Evolutionary conservation across 1,140 invertebrate genomes (phyloP), one percentile per base, ranked within the genome.

Genomic region (Drosophila bipectinata): DNA sequence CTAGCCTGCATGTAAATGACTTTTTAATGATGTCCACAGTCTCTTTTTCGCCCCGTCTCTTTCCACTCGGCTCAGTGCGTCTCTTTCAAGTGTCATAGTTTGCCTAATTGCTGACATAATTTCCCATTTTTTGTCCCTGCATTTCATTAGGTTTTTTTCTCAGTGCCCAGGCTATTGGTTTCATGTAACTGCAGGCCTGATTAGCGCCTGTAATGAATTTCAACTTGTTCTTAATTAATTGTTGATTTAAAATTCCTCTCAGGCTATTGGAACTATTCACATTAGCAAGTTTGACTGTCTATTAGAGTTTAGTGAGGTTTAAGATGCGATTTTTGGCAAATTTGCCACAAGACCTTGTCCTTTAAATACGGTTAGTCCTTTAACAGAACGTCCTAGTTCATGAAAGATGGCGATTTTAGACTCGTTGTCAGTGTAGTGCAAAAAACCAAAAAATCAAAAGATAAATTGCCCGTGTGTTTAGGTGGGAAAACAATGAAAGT

Each of bases 1-100:
- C 66, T 57, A 68, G 79, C 61, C 75, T 88, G 83, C 83, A 88
- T 88, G 83, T 88, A 88, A 88, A 88, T 88, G 84, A 84, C 76
- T 88, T 88, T 88, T 88, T 88, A 88, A 88, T 88, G 84, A 88
- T 88, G 83, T 56, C 75, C 76, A 45, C 53, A 15, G 32, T 49
- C 41, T 45, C 41, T 39, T 2, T 18, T 24, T 45, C 45, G 34
- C 24, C 39, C 61, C 7, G 28, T 52, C 37, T 24, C 3, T n/a
- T 15, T 15, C 5, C 10, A n/a, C 52, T 34, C 26, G 32, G n/a
- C 28, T 45, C 66, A 44, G 41, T 44, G 41, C 37, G 58, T 75
- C 62, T 57, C 21, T 14, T 60, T 64, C 59, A 68, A 78, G 77
- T 85, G 52, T 77, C 77, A 67, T 71, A 87, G 78, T 78, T 87